These are phyloP conservation scores for Asbolus verrucosus DNA, from an alignment of 1,140 invertebrate species.

Conservation along the genomic window DNA sequence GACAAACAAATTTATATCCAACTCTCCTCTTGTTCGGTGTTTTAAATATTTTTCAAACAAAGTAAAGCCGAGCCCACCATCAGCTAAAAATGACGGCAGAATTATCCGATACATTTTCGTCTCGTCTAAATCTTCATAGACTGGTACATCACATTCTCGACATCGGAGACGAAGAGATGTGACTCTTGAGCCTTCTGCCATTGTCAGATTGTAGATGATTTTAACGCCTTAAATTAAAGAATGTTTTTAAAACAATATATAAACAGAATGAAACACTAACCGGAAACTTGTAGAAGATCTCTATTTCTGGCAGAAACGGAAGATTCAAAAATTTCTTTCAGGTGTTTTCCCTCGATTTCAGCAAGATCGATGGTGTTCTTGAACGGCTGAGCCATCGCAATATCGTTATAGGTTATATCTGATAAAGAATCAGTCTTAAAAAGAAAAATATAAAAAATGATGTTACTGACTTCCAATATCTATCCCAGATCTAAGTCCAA, in stretches of 20 bases:
- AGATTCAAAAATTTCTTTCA: slow-evolving; percentile 68
- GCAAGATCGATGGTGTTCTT: slow-evolving; percentile 70
- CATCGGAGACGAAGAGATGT: slow-evolving; percentile 71
- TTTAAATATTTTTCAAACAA: slow-evolving; percentile 61
- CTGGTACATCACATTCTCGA: slow-evolving; percentile 73
- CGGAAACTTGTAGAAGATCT: slow-evolving; percentile 66
- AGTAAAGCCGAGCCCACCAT: slow-evolving; percentile 73
- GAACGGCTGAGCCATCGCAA: slow-evolving; percentile 69
- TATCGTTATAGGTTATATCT: slow-evolving; percentile 68
- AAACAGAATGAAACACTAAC: slow-evolving; percentile 59
- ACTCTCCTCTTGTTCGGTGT: slow-evolving; percentile 51
- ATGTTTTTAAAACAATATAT: background rate
- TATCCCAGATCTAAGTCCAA: slow-evolving; percentile 76
- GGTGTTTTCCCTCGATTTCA: slow-evolving; percentile 66
- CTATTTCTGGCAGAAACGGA: slow-evolving; percentile 65
- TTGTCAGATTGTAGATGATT: slow-evolving; percentile 67
- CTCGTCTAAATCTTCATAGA: slow-evolving; percentile 68
- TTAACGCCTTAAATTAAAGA: slow-evolving; percentile 62
- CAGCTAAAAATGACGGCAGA: slow-evolving; percentile 73
- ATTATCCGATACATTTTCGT: slow-evolving; percentile 72
- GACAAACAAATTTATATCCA: slow-evolving; percentile 59
- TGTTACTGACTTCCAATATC: slow-evolving; percentile 66
- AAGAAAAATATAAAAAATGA: background rate
- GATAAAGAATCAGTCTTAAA: slow-evolving; percentile 24
- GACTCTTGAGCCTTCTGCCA: slow-evolving; percentile 71